These are phyloP conservation scores for Aporophyla lueneburgensis DNA, from an alignment of 2,888 invertebrate species.

Conservation along the genomic window DNA sequence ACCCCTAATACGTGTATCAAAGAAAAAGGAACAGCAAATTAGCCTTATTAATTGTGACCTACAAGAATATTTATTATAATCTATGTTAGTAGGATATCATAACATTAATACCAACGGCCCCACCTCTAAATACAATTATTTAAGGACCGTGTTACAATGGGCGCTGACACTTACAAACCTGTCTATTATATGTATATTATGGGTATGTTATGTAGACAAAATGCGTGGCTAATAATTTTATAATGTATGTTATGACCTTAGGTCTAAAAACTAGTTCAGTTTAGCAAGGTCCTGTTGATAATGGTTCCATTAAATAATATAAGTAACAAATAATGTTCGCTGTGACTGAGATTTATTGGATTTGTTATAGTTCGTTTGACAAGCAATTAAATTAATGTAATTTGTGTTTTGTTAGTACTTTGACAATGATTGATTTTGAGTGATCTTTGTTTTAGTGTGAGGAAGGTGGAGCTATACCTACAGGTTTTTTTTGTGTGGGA, in stretches of 20 bases:
- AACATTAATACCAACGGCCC: neutral
- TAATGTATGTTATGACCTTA: conserved; percentile 60
- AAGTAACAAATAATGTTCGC: conserved; percentile 35
- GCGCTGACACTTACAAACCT: neutral
- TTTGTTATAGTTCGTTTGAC: conserved; percentile 34
- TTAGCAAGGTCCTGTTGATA: conserved; percentile 61
- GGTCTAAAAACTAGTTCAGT: conserved; percentile 54
- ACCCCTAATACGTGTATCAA: too few species aligned
- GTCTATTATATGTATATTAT: neutral
- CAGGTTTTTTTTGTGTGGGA: too few species aligned
- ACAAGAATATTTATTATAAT: neutral
- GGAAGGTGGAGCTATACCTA: too few species aligned
- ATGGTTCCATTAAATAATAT: conserved; percentile 45
- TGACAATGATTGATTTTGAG: neutral
- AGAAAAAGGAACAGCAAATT: neutral
- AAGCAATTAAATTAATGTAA: conserved; percentile 32
- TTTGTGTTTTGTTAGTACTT: conserved; percentile 9
- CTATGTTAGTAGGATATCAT: neutral
- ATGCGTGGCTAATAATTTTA: conserved; percentile 51
- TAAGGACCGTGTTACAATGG: conserved; percentile 1
- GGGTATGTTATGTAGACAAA: neutral
- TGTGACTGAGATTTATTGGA: conserved; percentile 55
- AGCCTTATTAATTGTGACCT: neutral
- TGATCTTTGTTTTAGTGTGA: too few species aligned
- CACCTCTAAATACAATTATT: neutral